Base-by-base conservation (phyloP, 2,888 invertebrate genomes). In the Dichetophora obliterata region DNA sequence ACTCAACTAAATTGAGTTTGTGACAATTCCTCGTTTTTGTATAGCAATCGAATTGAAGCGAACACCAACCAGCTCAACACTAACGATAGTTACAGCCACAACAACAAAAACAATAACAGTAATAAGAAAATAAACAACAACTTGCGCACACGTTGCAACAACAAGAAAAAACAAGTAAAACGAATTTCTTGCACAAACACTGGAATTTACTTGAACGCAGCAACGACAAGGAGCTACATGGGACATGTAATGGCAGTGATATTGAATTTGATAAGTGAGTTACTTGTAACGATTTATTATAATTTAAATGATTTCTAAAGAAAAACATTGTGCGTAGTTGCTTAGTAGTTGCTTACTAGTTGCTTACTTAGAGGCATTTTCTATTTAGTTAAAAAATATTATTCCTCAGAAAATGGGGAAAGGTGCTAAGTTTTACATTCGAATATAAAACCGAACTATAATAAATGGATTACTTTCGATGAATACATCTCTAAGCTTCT, bases 1-100 rank as follows among this genome's bases (percentile, higher is more conserved):
- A 79, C 79, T 75, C 48, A 74, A 80, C 76, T 78, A 83, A 82
- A 83, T 82, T 82, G 80, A 83, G 82, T 82, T 83, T 83, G 81
- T 78, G 81, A 83, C 82, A 82, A 82, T 82, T 82, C 82, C 78
- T 77, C 68, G 73, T 54, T 79, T 70, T 78, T 75, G 68, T 78
- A 22, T 59, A 50, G 63, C 65, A 69, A 68, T 75, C 75, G 48
- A 66, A 57, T 52, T 70, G 52, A 22, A 22, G 37, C 43, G 68
- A 77, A 48, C 69, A 37, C 5, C 75, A 69, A 50, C 24, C 2
- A 54, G 65, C 16, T 14, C 43, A 75, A 19, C 37, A 61, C 50
- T 16, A 75, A 54, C 70, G 72, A 50, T 37, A 66, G 34, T 14
- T 68, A 22, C 66, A 66, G 59, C 37, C 66, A 66, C 66, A 77